Base-by-base conservation (phyloP, 2,888 invertebrate genomes). In the Ligdia adustata region DNA sequence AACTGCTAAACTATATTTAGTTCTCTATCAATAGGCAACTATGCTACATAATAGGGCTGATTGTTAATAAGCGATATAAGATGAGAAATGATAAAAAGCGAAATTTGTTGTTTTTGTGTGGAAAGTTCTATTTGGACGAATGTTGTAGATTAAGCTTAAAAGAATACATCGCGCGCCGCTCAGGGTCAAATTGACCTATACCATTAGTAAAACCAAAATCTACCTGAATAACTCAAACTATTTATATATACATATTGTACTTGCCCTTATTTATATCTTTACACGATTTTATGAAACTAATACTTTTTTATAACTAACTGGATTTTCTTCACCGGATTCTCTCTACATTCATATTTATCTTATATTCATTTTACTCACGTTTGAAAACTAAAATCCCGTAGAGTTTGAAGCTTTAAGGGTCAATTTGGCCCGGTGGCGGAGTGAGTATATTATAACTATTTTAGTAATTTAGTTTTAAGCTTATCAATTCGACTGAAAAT, bases 401-500 rank as follows among this genome's bases (percentile, higher is more conserved):
- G 13, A 26, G 3, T 3, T 34, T 48, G 3, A 20, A 41, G 42
- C 32, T 28, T 42, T 48, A 31, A 12, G 48, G 48, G 48, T 48
- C 48, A 32, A 38, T 38, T 42, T 42, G 48, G 29, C 48, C 42
- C 33, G 48, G 48, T 42, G 46, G 48, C 26, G 47, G 37, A 37
- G 31, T 41, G 26, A 39, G 9, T 29, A 13, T 28, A 4, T 18
- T 37, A 9, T 9, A 1, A 28, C 22, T 14, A 29, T 4, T 29
- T 28, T 6, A 14, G 29, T 14, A 29, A 5, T 14, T n/a, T 29
- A 12, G 22, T 14, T 5, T 29, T 9, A 27, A 27, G 11, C 11
- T 11, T 11, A 11, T 5, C 9, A 3, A 5, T 11, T 11, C 4
- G 9, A 27, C 9, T 11, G 27, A 27, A 27, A 27, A 27, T 27